phyloP scores from a whole-genome alignment of 1,140 invertebrate genomes.

The Neodiprion virginianus region DNA sequence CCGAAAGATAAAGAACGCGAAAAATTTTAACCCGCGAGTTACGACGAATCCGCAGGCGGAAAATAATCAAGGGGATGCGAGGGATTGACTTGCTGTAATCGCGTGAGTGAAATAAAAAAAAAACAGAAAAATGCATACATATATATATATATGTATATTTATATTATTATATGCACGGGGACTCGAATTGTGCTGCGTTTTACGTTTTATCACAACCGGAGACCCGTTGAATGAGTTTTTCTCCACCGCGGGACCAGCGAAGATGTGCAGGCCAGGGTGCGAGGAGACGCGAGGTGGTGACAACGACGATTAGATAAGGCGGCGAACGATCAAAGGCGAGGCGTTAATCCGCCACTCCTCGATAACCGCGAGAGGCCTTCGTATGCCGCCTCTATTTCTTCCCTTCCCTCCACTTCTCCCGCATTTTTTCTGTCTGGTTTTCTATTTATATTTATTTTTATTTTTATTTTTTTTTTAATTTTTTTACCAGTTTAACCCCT shows the following conservation, averaged over 20 bases:
- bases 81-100: no score
- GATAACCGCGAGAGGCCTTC: slow-evolving; percentile 48
- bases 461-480: not conserved
- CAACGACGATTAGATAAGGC: slow-evolving; percentile 51
- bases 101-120: no score
- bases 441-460: no score
- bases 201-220: no score
- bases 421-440: not conserved
- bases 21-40: not conserved
- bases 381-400: slow-evolving; percentile 21
- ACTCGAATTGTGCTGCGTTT: no score
- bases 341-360: slow-evolving; percentile 51
- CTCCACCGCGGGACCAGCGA: no score
- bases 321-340: slow-evolving; percentile 47
- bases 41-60: not conserved
- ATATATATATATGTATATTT: no score
- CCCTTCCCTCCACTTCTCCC: slow-evolving; percentile 12
- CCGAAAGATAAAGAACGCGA: not conserved
- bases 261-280: slow-evolving; percentile 17
- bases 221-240: no score
- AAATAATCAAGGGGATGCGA: no score
- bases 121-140: no score
- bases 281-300: slow-evolving; percentile 27
- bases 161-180: no score
- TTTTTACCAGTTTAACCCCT: not conserved